These are phyloP conservation scores for Ctenicera cuprea DNA, from an alignment of 2,888 invertebrate species.

Conservation along the genomic window DNA sequence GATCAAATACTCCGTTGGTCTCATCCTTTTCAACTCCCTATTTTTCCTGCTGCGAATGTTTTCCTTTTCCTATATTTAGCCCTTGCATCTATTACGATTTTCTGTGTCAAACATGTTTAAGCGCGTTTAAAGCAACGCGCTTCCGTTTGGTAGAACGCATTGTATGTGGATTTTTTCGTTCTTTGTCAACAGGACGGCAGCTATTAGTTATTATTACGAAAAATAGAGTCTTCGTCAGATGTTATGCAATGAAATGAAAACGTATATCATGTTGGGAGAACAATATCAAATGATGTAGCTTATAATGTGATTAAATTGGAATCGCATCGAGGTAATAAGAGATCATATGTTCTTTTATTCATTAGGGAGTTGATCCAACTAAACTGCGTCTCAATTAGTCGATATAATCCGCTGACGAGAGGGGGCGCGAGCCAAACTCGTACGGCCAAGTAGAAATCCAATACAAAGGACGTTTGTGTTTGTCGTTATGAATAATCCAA, in stretches of 20 bases:
- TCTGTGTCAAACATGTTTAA: constrained; percentile 26
- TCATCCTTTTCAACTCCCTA: constrained; percentile 22
- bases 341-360: constrained; percentile 54
- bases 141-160: constrained; percentile 8
- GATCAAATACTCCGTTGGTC: constrained; percentile 57
- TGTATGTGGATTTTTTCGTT: neutral
- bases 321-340: constrained; percentile 40
- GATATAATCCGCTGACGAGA: constrained; percentile 54
- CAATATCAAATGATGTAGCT: constrained; percentile 16
- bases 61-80: constrained; percentile 49
- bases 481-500: constrained; percentile 60
- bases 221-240: constrained; percentile 5
- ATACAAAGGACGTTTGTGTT: constrained; percentile 58
- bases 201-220: constrained; percentile 10
- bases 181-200: neutral
- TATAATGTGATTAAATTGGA: constrained; percentile 48
- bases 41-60: constrained; percentile 39
- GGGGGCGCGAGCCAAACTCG: constrained; percentile 41
- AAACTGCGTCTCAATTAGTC: constrained; percentile 56
- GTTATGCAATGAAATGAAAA: constrained; percentile 5
- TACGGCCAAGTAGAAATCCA: constrained; percentile 52
- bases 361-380: constrained; percentile 53
- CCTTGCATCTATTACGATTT: constrained; percentile 32
- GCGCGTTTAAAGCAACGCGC: constrained; percentile 5
- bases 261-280: neutral